Conservation (phyloP, 2,797 vertebrate genomes). For the Myotis vivesi region DNA sequence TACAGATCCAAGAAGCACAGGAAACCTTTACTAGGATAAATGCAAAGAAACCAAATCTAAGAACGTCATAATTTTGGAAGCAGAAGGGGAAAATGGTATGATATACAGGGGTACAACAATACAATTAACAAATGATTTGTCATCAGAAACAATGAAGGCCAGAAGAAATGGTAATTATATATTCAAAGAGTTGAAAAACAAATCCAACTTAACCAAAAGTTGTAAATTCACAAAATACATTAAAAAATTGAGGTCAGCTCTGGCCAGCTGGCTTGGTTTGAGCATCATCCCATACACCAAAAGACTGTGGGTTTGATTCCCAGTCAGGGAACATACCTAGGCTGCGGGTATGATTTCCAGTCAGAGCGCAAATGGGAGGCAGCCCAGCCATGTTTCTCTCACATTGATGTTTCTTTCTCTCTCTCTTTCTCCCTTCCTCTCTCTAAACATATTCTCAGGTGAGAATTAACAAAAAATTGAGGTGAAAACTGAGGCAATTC, state of each 20-base stretch:
- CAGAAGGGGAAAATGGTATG: neutral
- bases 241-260: neutral
- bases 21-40: neutral
- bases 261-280: neutral
- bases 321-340: neutral
- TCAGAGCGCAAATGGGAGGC: too few species aligned
- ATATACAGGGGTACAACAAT: neutral
- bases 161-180: neutral
- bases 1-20: neutral
- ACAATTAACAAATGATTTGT: neutral
- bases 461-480: too few species aligned
- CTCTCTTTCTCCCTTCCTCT: too few species aligned
- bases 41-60: neutral
- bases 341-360: neutral
- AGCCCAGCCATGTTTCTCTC: too few species aligned
- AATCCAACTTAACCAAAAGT: neutral
- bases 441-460: too few species aligned
- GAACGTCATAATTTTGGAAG: neutral
- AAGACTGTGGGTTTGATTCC: neutral
- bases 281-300: neutral
- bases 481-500: neutral
- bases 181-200: neutral
- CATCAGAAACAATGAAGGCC: neutral
- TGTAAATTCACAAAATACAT: neutral
- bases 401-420: too few species aligned